phyloP scores from a whole-genome alignment of 2,888 invertebrate genomes.

The Dicyrtomina minuta region DNA sequence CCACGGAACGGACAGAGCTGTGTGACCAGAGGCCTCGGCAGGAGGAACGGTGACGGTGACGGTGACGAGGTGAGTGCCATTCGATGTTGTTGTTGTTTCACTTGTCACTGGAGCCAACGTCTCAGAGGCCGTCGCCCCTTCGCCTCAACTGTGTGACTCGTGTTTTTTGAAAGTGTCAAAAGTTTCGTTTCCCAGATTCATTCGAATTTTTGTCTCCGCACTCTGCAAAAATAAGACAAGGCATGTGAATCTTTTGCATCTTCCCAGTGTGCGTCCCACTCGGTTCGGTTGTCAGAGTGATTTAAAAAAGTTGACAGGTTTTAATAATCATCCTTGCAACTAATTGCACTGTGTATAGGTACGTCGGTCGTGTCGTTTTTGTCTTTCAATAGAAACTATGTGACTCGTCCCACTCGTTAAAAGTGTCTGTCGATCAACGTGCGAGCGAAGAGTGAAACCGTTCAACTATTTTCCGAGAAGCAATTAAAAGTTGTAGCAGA shows the following conservation, averaged over 20 bases:
- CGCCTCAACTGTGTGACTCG: background rate
- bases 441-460: background rate
- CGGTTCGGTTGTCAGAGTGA: background rate
- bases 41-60: background rate
- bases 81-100: slow-evolving; percentile 33
- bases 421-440: background rate
- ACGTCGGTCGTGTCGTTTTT: background rate
- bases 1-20: no score
- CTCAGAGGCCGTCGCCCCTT: no score
- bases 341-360: no score
- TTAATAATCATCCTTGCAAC: background rate
- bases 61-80: slow-evolving; percentile 31
- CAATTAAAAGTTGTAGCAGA: background rate
- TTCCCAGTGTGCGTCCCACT: no score
- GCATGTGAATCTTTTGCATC: no score
- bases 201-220: background rate
- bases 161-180: no score
- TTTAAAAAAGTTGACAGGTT: background rate
- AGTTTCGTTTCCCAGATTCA: background rate
- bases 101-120: slow-evolving; percentile 9
- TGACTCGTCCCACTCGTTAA: background rate
- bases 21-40: background rate
- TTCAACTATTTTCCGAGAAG: background rate
- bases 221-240: no score
- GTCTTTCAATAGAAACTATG: background rate